A percentile compares a stretch with the other conserved stretches of the same genome.
phyloP scores from a whole-genome alignment of 2,888 invertebrate genomes.

The Liodrosophila aerea region DNA sequence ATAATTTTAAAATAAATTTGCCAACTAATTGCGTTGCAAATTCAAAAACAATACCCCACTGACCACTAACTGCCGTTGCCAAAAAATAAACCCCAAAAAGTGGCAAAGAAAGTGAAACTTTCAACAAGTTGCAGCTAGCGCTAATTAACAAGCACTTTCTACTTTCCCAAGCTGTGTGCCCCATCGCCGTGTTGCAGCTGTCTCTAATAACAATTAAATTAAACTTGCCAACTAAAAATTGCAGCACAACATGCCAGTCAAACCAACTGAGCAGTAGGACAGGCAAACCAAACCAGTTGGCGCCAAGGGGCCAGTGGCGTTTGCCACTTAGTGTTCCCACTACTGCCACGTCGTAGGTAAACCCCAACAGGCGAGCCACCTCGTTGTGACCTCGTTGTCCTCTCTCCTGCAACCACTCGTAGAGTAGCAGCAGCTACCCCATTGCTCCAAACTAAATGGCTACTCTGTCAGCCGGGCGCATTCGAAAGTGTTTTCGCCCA shows the following conservation, averaged over 20 bases:
- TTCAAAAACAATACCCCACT: background rate
- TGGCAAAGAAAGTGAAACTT: constrained; percentile 1
- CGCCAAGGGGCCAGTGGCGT: constrained; percentile 20
- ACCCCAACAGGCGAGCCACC: constrained; percentile 45
- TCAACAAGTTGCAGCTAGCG: constrained; percentile 49
- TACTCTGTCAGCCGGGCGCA: constrained; percentile 34
- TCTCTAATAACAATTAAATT: constrained; percentile 72
- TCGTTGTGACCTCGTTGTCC: constrained; percentile 36
- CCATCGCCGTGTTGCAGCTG: constrained; percentile 38
- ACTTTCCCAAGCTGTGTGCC: constrained; percentile 40
- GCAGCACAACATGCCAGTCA: constrained; percentile 39
- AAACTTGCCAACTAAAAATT: constrained; percentile 57
- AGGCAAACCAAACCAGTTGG: constrained; percentile 5
- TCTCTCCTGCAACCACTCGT: constrained; percentile 4
- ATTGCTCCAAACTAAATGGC: constrained; percentile 34
- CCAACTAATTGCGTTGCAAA: background rate
- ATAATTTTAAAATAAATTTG: background rate
- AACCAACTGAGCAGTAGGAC: constrained; percentile 1
- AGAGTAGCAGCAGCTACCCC: constrained; percentile 11
- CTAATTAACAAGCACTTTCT: constrained; percentile 67
- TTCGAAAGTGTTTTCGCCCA: constrained; percentile 1
- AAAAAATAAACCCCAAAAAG: constrained; percentile 8
- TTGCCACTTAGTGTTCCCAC: constrained; percentile 40
- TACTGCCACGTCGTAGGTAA: constrained; percentile 14
- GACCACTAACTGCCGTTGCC: constrained; percentile 10